These are phyloP conservation scores for Caranx ignobilis DNA, from an alignment of 2,113 vertebrate species.

Conservation along the genomic window DNA sequence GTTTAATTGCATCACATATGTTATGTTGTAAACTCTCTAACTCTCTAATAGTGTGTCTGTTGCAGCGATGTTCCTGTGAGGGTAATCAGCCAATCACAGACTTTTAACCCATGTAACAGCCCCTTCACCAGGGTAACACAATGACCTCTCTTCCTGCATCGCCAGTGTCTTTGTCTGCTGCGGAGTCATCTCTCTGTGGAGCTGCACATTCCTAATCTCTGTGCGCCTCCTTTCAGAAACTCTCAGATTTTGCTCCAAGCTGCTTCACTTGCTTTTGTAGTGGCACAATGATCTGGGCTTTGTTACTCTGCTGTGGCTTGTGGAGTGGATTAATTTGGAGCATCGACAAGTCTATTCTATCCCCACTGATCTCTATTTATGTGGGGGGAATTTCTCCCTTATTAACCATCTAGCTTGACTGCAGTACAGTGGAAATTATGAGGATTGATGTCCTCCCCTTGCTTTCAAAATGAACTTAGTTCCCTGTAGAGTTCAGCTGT, in stretches of 20 bases:
- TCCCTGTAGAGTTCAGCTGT: slow-evolving; percentile 16
- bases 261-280: slow-evolving; percentile 58
- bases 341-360: slow-evolving; percentile 41
- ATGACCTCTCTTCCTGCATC: slow-evolving; percentile 47
- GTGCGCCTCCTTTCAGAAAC: slow-evolving; percentile 56
- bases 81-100: slow-evolving; percentile 24
- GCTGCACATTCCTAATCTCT: slow-evolving; percentile 64
- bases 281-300: slow-evolving; percentile 46
- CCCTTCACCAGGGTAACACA: slow-evolving; percentile 38
- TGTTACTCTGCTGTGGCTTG: slow-evolving; percentile 42
- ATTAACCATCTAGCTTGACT: slow-evolving; percentile 23
- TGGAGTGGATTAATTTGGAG: slow-evolving; percentile 60
- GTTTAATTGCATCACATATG: not conserved
- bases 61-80: not conserved
- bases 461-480: slow-evolving; percentile 9
- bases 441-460: slow-evolving; percentile 5
- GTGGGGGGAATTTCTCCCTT: slow-evolving; percentile 28
- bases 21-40: slow-evolving; percentile 14
- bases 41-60: slow-evolving; percentile 14
- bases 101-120: slow-evolving; percentile 13
- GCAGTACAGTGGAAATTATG: slow-evolving; percentile 21
- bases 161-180: slow-evolving; percentile 34
- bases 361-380: slow-evolving; percentile 52
- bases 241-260: slow-evolving; percentile 60
- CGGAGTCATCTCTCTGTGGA: slow-evolving; percentile 49